Evolutionary conservation across 1,140 invertebrate genomes (phyloP).

Genomic region (Lepidurus arcticus): DNA sequence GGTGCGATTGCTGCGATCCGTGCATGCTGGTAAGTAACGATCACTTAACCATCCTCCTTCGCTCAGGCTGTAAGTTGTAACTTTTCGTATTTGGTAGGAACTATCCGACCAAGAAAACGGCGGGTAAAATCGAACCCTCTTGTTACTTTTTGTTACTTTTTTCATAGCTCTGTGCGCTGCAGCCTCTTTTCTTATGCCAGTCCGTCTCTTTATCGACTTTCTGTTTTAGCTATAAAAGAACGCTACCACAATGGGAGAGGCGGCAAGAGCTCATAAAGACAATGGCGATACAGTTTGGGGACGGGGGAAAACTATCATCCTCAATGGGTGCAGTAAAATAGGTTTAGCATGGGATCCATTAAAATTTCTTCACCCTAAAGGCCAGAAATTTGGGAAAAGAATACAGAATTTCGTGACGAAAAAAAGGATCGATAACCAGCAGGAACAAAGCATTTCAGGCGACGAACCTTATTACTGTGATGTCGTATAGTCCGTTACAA

Average conservation of each 20-base stretch:
- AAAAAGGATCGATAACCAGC: too few species aligned
- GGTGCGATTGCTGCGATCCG: conserved; percentile 12
- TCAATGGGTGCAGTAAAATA: background rate
- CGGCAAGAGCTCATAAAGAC: background rate
- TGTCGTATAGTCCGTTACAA: too few species aligned
- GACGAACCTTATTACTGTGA: too few species aligned
- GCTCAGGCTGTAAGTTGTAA: background rate
- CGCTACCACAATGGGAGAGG: background rate
- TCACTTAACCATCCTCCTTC: background rate
- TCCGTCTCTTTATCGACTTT: conserved; percentile 12
- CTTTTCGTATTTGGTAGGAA: background rate
- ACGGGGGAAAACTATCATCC: background rate
- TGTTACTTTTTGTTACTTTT: conserved; percentile 13
- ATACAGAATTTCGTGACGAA: too few species aligned
- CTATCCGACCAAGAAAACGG: background rate
- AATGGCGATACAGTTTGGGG: background rate
- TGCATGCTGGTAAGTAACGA: background rate
- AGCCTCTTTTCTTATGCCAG: background rate
- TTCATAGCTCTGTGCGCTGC: background rate
- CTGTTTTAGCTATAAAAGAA: background rate
- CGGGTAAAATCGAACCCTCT: conserved; percentile 7
- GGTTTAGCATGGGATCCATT: background rate
- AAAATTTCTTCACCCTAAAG: background rate
- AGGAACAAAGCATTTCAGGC: too few species aligned
- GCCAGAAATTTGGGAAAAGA: background rate